Evolutionary conservation across 2,888 invertebrate species (phyloP), one percentile per base, ranked within the genome.

Genomic region (Theretra japonica): DNA sequence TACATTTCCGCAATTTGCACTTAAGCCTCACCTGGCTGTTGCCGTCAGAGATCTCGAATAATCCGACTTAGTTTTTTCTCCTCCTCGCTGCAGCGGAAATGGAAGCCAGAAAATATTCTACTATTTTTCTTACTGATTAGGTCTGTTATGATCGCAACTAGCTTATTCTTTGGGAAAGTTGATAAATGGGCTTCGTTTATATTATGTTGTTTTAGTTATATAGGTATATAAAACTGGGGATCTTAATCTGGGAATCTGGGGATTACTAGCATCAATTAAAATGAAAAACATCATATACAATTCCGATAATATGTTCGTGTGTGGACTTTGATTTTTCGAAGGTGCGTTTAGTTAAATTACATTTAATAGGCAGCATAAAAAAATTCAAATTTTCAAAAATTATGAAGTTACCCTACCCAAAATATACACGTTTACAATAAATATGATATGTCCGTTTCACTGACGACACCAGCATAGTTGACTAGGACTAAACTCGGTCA

Each of bases 51-150:
- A 62, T 23, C 48, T 65, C 23, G 65, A 65, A 48, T 65, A 65
- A 65, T 65, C 65, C 65, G 41, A 41, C 48, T 65, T 65, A 48
- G 65, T 65, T 65, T 65, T 62, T 65, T n/a, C 65, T 48, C 23
- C 15, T 33, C 41, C 4, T 4, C 23, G 41, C 23, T 48, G 65
- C 65, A 21, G 11, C 41, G 23, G 48, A 15, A 41, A 65, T 11
- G 23, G 62, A 65, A 65, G 23, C 65, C 41, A 48, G 48, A 65
- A 65, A 65, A 65, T 65, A 48, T 65, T 65, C 15, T 17, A 17
- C 48, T 65, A 65, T 65, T 48, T 48, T 65, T 65, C 48, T 23
- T 65, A 23, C 41, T 48, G 23, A 65, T 65, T 48, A 25, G 25
- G 23, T 23, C 48, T 65, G 65, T 65, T 65, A 41, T 41, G 23